Evolutionary conservation across 2,113 vertebrate species (phyloP).

Genomic region (Eidolon helvum): DNA sequence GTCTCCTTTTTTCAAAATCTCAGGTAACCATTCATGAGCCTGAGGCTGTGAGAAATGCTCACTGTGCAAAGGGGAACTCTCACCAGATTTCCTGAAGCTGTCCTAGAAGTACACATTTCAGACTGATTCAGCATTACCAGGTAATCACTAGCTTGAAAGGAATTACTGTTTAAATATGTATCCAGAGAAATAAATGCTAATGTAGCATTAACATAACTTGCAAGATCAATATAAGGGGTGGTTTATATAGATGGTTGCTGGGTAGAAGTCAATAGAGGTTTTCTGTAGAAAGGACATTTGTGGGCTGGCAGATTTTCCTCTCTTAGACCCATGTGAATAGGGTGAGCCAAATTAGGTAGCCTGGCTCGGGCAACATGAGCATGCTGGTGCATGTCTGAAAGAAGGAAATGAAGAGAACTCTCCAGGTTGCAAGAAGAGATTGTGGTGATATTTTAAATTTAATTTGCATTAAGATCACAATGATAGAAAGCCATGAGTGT

Average conservation of each 20-base stretch:
- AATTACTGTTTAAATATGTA: slow-evolving; percentile 66
- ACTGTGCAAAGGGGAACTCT: slow-evolving; percentile 77
- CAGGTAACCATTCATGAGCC: slow-evolving; percentile 81
- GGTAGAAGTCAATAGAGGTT: slow-evolving; percentile 60
- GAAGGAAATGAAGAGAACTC: not conserved
- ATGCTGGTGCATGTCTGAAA: not conserved
- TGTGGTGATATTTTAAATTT: slow-evolving; percentile 4
- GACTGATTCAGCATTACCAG: slow-evolving; percentile 82
- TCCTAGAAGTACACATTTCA: slow-evolving; percentile 76
- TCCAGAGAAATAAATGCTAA: slow-evolving; percentile 57
- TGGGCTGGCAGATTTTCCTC: slow-evolving; percentile 47
- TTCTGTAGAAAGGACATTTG: slow-evolving; percentile 64
- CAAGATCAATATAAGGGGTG: slow-evolving; percentile 60
- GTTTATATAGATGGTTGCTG: slow-evolving; percentile 60
- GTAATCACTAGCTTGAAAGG: slow-evolving; percentile 72
- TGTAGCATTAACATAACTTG: slow-evolving; percentile 51
- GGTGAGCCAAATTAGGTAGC: not conserved
- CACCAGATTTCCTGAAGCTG: slow-evolving; percentile 77
- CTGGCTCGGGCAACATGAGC: not conserved
- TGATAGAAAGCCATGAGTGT: not conserved
- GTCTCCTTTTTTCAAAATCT: slow-evolving; percentile 65
- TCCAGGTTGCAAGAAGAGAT: not conserved
- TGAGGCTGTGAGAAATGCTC: slow-evolving; percentile 84
- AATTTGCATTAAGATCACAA: slow-evolving; percentile 36
- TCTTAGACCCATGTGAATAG: slow-evolving; percentile 16